Evolutionary conservation across 2,797 vertebrate species (phyloP).

Genomic region (Apodemus agrarius): DNA sequence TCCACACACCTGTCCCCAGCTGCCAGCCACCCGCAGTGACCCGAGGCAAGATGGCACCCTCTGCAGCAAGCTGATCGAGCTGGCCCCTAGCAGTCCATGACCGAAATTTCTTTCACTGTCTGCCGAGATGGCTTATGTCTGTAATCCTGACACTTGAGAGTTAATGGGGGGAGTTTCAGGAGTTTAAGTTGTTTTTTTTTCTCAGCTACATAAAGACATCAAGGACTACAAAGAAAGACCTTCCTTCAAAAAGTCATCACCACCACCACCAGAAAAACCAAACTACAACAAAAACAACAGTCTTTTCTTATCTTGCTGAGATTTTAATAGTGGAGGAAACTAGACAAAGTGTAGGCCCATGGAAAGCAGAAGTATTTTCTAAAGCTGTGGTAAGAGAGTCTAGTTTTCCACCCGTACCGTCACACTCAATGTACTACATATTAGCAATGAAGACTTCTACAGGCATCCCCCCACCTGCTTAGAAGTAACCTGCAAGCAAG

Average conservation of each 20-base stretch:
- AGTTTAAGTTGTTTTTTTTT: background rate
- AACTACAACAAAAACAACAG: background rate
- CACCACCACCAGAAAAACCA: background rate
- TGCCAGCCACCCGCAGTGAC: no score
- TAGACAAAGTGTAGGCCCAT: background rate
- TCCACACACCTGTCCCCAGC: no score
- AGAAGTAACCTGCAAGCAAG: background rate
- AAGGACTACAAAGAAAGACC: background rate
- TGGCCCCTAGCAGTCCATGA: no score
- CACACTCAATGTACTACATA: background rate
- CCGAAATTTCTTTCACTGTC: background rate
- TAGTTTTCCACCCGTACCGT: background rate
- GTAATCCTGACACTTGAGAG: background rate
- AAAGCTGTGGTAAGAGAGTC: background rate
- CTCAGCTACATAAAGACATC: background rate
- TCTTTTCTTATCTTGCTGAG: background rate
- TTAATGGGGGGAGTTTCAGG: background rate
- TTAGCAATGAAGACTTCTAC: background rate
- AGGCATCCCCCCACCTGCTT: background rate
- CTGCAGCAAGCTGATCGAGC: no score
- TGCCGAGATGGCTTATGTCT: background rate
- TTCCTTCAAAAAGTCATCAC: background rate
- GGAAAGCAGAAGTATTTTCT: background rate
- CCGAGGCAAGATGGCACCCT: no score
- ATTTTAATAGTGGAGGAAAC: slow-evolving; percentile 11